These are phyloP conservation scores for Pterostichus madidus DNA, from an alignment of 2,888 invertebrate species.

Conservation along the genomic window DNA sequence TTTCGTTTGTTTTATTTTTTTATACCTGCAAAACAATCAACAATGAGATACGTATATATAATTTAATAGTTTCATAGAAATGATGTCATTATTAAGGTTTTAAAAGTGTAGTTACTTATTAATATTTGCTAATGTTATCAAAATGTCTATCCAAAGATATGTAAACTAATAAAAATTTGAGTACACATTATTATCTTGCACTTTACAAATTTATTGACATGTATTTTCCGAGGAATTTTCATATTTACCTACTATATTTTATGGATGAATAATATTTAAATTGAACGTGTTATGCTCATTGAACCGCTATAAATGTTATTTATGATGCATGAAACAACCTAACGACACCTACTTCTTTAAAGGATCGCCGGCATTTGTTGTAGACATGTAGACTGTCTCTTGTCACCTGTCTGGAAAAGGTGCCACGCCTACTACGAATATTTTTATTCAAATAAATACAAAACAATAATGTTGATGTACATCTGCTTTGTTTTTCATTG, in stretches of 20 bases:
- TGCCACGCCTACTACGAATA: conserved; percentile 31
- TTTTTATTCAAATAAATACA: conserved; percentile 39
- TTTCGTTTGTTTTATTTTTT: conserved; percentile 30
- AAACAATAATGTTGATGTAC: neutral
- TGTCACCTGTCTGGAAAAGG: conserved; percentile 36
- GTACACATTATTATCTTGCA: conserved; percentile 19
- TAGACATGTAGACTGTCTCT: conserved; percentile 13
- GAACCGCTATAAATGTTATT: conserved; percentile 48
- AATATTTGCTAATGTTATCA: conserved; percentile 29
- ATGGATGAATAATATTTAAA: conserved; percentile 31
- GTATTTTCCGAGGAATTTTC: neutral
- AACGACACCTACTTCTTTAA: conserved; percentile 5
- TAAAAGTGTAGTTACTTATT: neutral
- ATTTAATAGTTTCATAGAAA: neutral
- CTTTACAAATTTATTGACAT: conserved; percentile 19
- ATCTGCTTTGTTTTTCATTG: conserved; percentile 3
- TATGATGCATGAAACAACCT: conserved; percentile 44
- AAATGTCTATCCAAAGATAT: conserved; percentile 1
- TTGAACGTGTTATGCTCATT: conserved; percentile 27
- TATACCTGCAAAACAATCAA: neutral
- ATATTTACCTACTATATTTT: conserved; percentile 22
- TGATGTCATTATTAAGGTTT: neutral
- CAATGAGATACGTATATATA: neutral
- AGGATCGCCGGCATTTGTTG: conserved; percentile 40
- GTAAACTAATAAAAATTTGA: neutral